Evolutionary conservation across 2,888 invertebrate species (phyloP), one percentile per base, ranked within the genome.

Genomic region (Gandaritis pyraliata): DNA sequence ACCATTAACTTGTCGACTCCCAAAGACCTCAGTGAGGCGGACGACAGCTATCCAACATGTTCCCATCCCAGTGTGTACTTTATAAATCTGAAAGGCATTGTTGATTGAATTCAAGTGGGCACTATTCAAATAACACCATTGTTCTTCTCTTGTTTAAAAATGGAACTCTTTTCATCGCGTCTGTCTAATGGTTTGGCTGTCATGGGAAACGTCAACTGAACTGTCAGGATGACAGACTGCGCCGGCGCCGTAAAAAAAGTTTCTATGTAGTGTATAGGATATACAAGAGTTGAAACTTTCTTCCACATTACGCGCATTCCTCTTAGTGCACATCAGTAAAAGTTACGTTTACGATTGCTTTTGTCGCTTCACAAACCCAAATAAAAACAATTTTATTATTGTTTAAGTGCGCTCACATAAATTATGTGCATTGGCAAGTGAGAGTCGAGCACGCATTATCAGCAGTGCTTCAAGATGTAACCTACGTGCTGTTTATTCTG

Each of bases 111-210:
- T 74, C 72, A 71, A 82, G 81, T 76, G 78, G 81, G 78, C 76
- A 76, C 85, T 82, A 88, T 89, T 87, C 86, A 87, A 86, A 83
- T 71, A 80, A 60, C 68, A 68, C 76, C 73, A 87, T 89, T 89
- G 89, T 89, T 87, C 87, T 80, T 66, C 64, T 68, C 65, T 74
- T 75, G 75, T 81, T 85, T 82, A 81, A 85, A 83, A 83, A 83
- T 79, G 77, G 76, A 81, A 79, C 82, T 82, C 77, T 79, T 85
- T 83, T 86, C 78, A 77, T 79, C 69, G 72, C 72, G 73, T 71
- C 72, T 50, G 61, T 39, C 50, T 62, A 60, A 52, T 56, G 47
- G 58, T 55, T 38, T 33, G 60, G 71, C 74, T 78, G 77, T 76
- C 77, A 81, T 82, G 82, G 77, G 79, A 80, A 81, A 74, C 71